phyloP scores from a whole-genome alignment of 2,797 vertebrate genomes.

The Gymnocypris eckloni region DNA sequence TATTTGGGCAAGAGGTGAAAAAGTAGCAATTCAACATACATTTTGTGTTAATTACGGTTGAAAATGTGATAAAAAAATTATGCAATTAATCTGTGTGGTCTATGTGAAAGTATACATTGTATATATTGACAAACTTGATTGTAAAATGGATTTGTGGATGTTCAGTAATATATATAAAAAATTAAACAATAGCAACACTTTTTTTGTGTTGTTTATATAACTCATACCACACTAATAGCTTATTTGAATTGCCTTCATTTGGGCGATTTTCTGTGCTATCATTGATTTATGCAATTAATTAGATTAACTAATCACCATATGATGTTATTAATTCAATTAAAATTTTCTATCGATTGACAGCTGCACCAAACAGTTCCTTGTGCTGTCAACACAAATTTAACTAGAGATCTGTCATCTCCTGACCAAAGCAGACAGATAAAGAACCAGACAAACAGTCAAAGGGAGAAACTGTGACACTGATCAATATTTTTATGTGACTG shows the following conservation, averaged over 20 bases:
- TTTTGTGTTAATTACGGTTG: not conserved
- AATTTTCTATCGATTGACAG: not conserved
- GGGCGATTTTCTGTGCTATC: not conserved
- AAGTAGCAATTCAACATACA: not conserved
- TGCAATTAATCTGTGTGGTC: not conserved
- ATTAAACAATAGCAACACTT: not conserved
- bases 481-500: conserved; percentile 32
- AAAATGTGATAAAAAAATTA: not conserved
- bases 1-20: conserved; percentile 26
- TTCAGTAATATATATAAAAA: not conserved
- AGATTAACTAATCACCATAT: not conserved
- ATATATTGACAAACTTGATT: not conserved
- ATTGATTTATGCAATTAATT: conserved; percentile 1
- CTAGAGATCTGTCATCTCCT: conserved; percentile 24
- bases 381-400: conserved; percentile 35
- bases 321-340: conserved; percentile 11
- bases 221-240: not conserved
- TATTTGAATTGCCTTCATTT: not conserved
- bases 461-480: conserved; percentile 20
- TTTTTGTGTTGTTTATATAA: not conserved
- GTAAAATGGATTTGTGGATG: not conserved
- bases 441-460: conserved; percentile 13
- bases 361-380: conserved; percentile 19
- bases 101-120: not conserved
- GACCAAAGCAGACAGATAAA: conserved; percentile 30